A percentile compares a stretch with the other conserved stretches of the same genome.
Conservation (phyloP, 1,140 invertebrate genomes). For the Steinernema khuongi region DNA sequence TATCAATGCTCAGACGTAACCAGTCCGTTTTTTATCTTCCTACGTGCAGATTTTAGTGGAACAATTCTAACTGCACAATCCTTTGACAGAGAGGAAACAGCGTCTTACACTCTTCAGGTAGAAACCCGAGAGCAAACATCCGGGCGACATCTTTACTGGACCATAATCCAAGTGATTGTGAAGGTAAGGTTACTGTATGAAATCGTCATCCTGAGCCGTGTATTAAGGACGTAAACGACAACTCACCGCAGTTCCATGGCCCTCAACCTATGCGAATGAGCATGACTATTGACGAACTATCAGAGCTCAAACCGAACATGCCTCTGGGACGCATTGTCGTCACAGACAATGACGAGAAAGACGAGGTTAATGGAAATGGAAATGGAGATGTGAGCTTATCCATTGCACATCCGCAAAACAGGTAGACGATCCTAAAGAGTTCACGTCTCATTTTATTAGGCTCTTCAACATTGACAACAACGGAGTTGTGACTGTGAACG, state of each 20-base stretch:
- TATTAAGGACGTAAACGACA: conserved; percentile 55
- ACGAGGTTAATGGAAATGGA: conserved; percentile 38
- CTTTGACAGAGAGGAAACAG: conserved; percentile 46
- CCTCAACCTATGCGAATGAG: conserved; percentile 42
- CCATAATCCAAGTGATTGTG: conserved; percentile 47
- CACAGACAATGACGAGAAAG: conserved; percentile 44
- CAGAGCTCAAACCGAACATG: conserved; percentile 41
- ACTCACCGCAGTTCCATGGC: conserved; percentile 48
- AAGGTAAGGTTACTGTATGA: conserved; percentile 37
- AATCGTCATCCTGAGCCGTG: neutral
- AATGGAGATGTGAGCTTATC: conserved; percentile 49
- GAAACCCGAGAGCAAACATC: conserved; percentile 39
- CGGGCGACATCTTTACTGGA: conserved; percentile 53
- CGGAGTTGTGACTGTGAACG: conserved; percentile 46
- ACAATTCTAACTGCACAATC: conserved; percentile 38
- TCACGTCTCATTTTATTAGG: conserved; percentile 36
- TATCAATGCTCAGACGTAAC: conserved; percentile 47
- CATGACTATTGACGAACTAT: conserved; percentile 43
- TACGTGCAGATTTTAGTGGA: conserved; percentile 34
- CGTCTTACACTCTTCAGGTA: conserved; percentile 45
- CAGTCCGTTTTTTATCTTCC: conserved; percentile 21
- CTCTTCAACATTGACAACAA: conserved; percentile 47
- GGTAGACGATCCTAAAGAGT: too few species aligned
- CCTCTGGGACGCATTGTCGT: conserved; percentile 44
- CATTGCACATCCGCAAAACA: conserved; percentile 47